Evolutionary conservation across 2,888 invertebrate species (phyloP).

Genomic region (Hoplodrina ambigua): DNA sequence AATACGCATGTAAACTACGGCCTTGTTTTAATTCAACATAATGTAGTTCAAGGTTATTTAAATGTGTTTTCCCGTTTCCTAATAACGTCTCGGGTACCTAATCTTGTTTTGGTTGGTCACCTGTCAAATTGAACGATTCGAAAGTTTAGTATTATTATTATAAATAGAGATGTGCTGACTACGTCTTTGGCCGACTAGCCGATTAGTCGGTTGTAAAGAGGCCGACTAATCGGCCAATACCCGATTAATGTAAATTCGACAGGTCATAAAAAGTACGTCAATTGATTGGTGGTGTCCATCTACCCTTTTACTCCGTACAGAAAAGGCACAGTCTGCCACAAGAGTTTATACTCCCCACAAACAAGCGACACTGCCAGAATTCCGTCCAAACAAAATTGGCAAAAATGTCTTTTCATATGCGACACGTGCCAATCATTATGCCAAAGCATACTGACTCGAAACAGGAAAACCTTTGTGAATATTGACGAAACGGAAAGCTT

Average conservation of each 20-base stretch:
- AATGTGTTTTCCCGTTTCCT: constrained; percentile 2
- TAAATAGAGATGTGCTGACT: too few species aligned
- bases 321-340: background rate
- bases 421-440: constrained; percentile 36
- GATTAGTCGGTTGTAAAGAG: too few species aligned
- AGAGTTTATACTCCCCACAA: background rate
- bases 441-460: constrained; percentile 20
- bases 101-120: background rate
- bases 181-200: too few species aligned
- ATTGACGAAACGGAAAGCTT: constrained; percentile 44
- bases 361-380: constrained; percentile 5
- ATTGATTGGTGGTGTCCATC: too few species aligned
- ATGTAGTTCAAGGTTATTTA: background rate
- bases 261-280: too few species aligned
- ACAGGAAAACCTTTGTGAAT: constrained; percentile 40
- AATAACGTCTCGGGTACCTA: background rate
- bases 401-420: constrained; percentile 18
- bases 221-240: too few species aligned
- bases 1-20: constrained; percentile 4
- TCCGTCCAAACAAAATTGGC: constrained; percentile 20
- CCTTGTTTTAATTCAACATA: constrained; percentile 21
- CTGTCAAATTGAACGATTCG: background rate
- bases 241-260: too few species aligned
- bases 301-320: background rate
- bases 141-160: background rate